phyloP scores from a whole-genome alignment of 2,888 invertebrate genomes.

The Platycheirus albimanus region DNA sequence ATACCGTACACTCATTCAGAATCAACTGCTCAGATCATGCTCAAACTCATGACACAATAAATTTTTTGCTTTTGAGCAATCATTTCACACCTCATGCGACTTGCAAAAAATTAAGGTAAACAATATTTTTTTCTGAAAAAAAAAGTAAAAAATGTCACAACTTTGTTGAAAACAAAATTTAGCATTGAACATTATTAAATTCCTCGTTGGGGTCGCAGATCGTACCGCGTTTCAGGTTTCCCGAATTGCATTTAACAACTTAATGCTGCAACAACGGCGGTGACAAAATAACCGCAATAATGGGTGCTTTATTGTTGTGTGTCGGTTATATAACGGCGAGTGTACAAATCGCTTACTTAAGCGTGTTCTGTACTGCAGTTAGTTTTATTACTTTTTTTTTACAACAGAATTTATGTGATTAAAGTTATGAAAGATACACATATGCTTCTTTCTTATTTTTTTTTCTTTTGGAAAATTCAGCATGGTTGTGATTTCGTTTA shows the following conservation, averaged over 20 bases:
- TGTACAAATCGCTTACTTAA: constrained; percentile 41
- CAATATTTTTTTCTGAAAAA: constrained; percentile 24
- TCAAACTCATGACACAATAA: constrained; percentile 4
- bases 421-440: background rate
- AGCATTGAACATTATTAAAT: constrained; percentile 40
- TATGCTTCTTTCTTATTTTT: too few relatives aligned
- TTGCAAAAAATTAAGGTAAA: constrained; percentile 41
- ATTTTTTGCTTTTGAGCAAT: constrained; percentile 38
- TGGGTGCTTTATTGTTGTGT: constrained; percentile 35
- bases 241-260: constrained; percentile 39
- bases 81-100: constrained; percentile 33
- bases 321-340: constrained; percentile 15
- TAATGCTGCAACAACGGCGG: constrained; percentile 1
- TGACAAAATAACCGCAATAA: constrained; percentile 49
- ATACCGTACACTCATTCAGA: background rate
- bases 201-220: constrained; percentile 17
- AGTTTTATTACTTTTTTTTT: constrained; percentile 9
- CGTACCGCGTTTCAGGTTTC: constrained; percentile 35
- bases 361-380: constrained; percentile 28
- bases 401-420: background rate
- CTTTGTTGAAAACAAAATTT: constrained; percentile 40
- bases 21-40: constrained; percentile 17
- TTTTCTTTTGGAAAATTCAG: too few relatives aligned
- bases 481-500: too few relatives aligned
- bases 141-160: constrained; percentile 27